These are phyloP conservation scores for Malurus alboscapulatus DNA, from an alignment of 2,113 vertebrate genomes.

Conservation along the genomic window DNA sequence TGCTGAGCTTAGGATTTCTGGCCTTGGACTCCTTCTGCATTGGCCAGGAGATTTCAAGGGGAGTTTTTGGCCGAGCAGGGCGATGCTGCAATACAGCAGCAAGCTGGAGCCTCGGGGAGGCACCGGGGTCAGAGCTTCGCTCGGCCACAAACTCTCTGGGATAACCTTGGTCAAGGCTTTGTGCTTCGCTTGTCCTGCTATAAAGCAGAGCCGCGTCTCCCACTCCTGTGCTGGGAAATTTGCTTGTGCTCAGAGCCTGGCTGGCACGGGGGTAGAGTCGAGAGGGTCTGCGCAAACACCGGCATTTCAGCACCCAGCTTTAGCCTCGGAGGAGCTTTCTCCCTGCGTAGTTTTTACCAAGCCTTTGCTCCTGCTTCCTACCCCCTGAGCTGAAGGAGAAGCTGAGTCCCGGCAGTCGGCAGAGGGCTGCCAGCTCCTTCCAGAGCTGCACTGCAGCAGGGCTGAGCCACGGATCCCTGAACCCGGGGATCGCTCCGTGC, in stretches of 20 bases:
- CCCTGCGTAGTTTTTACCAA: background rate
- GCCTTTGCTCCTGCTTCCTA: background rate
- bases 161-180: slow-evolving; percentile 25
- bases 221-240: background rate
- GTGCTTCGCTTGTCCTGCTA: background rate
- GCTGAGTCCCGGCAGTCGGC: background rate
- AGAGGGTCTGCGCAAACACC: background rate
- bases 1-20: background rate
- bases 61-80: background rate
- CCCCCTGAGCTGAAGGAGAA: background rate
- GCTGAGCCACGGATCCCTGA: background rate
- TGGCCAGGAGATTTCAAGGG: background rate
- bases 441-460: slow-evolving; percentile 16
- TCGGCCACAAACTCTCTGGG: background rate
- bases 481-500: background rate
- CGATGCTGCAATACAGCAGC: background rate
- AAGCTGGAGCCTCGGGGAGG: background rate
- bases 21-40: background rate
- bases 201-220: background rate
- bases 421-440: background rate
- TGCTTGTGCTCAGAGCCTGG: background rate
- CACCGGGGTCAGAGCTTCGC: background rate
- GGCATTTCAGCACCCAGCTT: background rate
- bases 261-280: background rate
- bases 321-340: background rate